Evolutionary conservation across 2,888 invertebrate genomes (phyloP).

Genomic region (Melanophora roralis): DNA sequence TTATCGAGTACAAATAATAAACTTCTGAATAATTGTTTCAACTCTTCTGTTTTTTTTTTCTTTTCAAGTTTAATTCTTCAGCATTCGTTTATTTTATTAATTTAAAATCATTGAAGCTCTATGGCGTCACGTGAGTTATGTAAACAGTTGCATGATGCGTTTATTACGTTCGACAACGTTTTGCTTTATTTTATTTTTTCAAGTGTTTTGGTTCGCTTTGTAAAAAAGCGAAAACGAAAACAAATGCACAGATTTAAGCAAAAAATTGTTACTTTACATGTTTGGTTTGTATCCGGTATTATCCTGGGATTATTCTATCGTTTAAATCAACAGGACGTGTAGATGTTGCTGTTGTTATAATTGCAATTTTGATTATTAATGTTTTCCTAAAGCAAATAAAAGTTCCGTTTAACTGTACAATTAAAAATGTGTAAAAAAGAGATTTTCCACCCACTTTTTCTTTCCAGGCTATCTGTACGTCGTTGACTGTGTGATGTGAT

Average conservation of each 20-base stretch:
- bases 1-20: no score
- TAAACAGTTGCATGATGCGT: conserved; percentile 64
- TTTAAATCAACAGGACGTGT: conserved; percentile 60
- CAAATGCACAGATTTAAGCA: conserved; percentile 55
- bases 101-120: conserved; percentile 58
- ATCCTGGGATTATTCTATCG: conserved; percentile 66
- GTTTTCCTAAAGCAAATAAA: conserved; percentile 62
- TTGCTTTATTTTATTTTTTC: conserved; percentile 46
- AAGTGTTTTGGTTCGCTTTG: conserved; percentile 39
- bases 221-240: conserved; percentile 47
- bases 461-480: neutral
- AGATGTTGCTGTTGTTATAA: conserved; percentile 56
- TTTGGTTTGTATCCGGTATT: conserved; percentile 62
- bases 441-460: conserved; percentile 2
- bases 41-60: neutral
- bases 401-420: conserved; percentile 61
- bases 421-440: conserved; percentile 59
- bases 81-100: conserved; percentile 58
- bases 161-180: conserved; percentile 35
- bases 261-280: conserved; percentile 44
- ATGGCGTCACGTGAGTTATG: conserved; percentile 59
- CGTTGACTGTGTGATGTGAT: conserved; percentile 17
- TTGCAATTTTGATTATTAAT: conserved; percentile 63
- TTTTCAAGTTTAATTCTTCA: conserved; percentile 15
- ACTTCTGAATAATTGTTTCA: neutral